These are phyloP conservation scores for Bolinopsis microptera DNA, from an alignment of 37 sponge, comb jelly and placozoan genomes.

Conservation along the genomic window DNA sequence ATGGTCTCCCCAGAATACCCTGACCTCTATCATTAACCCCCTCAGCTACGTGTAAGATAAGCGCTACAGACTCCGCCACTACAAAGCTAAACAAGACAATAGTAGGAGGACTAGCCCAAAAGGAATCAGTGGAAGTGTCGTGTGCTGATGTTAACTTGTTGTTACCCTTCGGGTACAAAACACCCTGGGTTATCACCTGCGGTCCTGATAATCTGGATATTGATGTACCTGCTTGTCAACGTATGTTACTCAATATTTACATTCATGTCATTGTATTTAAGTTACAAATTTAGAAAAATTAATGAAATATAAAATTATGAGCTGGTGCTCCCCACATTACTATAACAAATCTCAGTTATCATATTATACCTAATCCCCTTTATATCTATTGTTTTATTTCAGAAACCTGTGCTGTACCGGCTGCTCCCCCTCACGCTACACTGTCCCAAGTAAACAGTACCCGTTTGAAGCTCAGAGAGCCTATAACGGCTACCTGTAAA, in stretches of 20 bases:
- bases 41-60: neutral
- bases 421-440: neutral
- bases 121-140: slow-evolving; percentile 18
- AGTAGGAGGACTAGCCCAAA: neutral
- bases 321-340: too few species aligned
- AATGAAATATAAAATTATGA: too few species aligned
- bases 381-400: neutral
- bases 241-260: neutral
- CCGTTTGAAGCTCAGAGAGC: neutral
- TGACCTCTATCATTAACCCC: too few species aligned
- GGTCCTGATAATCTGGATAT: neutral
- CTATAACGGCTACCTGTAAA: neutral
- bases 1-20: too few species aligned
- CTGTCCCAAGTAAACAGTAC: neutral
- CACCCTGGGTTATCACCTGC: slow-evolving; percentile 10
- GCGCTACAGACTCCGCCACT: neutral
- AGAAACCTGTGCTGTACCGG: slow-evolving; percentile 1
- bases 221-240: slow-evolving; percentile 13
- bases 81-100: neutral
- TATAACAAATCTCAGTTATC: too few species aligned
- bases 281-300: neutral
- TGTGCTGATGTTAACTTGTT: neutral
- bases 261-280: neutral
- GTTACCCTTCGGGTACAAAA: neutral
- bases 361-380: too few species aligned